phyloP scores from a whole-genome alignment of 2,888 invertebrate species.

The Dendrolimus pini region DNA sequence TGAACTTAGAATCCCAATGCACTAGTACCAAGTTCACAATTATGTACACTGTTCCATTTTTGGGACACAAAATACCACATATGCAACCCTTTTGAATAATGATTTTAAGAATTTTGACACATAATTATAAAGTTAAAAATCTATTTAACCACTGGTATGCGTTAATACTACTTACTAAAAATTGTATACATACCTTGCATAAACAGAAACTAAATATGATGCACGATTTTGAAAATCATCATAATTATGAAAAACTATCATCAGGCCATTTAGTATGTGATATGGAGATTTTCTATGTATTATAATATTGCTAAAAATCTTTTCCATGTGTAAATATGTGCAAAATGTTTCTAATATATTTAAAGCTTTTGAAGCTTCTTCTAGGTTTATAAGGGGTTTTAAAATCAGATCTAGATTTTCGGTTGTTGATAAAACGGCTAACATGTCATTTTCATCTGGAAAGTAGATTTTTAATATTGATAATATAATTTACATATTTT shows the following conservation, averaged over 20 bases:
- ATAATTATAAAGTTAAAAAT: too few species aligned
- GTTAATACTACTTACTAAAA: too few species aligned
- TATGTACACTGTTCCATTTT: too few species aligned
- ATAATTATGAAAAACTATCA: constrained; percentile 30
- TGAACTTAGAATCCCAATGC: too few species aligned
- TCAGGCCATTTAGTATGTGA: constrained; percentile 45
- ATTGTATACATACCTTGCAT: constrained; percentile 38
- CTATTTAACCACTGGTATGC: too few species aligned
- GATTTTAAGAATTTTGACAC: too few species aligned
- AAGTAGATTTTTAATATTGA: constrained; percentile 9
- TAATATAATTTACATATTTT: constrained; percentile 3
- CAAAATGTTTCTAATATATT: constrained; percentile 32
- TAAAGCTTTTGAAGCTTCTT: constrained; percentile 11
- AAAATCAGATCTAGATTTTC: constrained; percentile 36
- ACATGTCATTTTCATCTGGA: constrained; percentile 32
- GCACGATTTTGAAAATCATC: constrained; percentile 7
- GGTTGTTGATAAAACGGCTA: constrained; percentile 43
- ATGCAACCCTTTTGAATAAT: too few species aligned
- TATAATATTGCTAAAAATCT: constrained; percentile 26
- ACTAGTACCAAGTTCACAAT: too few species aligned
- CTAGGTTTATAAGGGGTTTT: constrained; percentile 26
- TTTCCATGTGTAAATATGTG: constrained; percentile 42
- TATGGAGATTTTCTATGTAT: constrained; percentile 43
- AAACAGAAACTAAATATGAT: constrained; percentile 22
- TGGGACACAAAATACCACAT: too few species aligned